A percentile compares a stretch with the other conserved stretches of the same genome.
Conservation (phyloP, 2,888 invertebrate species). For the Horisme vitalbata region DNA sequence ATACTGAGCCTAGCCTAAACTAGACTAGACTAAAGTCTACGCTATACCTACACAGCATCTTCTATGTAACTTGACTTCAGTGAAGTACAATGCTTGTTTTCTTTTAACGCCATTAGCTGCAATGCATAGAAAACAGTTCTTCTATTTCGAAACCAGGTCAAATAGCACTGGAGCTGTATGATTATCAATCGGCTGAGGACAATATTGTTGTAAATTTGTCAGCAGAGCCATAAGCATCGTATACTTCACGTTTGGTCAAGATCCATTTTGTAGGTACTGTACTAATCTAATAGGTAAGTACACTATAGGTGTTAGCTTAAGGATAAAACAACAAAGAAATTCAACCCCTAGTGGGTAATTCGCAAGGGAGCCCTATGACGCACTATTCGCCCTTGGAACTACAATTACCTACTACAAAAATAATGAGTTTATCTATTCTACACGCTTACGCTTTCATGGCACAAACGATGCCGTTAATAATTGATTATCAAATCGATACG, state of each 20-base stretch:
- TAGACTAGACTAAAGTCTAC: slow-evolving; percentile 20
- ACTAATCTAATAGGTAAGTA: slow-evolving; percentile 1
- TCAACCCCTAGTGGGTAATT: slow-evolving; percentile 9
- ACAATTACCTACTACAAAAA: slow-evolving; percentile 43
- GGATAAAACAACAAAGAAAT: slow-evolving; percentile 16
- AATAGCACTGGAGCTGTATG: too few relatives aligned
- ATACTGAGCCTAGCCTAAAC: slow-evolving; percentile 36
- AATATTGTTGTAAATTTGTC: too few relatives aligned
- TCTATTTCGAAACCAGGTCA: too few relatives aligned
- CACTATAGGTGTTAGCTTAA: slow-evolving; percentile 6
- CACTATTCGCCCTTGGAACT: slow-evolving; percentile 48
- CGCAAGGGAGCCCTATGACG: slow-evolving; percentile 36
- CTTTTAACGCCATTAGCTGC: too few relatives aligned
- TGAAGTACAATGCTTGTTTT: background rate
- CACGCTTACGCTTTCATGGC: slow-evolving; percentile 39
- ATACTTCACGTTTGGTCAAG: slow-evolving; percentile 3
- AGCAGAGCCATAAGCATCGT: too few relatives aligned
- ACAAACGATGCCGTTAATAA: slow-evolving; percentile 34
- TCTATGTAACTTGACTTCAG: background rate
- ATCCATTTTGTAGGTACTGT: background rate
- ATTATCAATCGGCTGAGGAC: too few relatives aligned
- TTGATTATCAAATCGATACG: slow-evolving; percentile 30
- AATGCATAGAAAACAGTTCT: too few relatives aligned
- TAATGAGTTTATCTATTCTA: slow-evolving; percentile 43
- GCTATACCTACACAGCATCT: background rate